Evolutionary conservation across 2,888 invertebrate species (phyloP), one percentile per base, ranked within the genome.

Genomic region (Cataglyphis albicans): DNA sequence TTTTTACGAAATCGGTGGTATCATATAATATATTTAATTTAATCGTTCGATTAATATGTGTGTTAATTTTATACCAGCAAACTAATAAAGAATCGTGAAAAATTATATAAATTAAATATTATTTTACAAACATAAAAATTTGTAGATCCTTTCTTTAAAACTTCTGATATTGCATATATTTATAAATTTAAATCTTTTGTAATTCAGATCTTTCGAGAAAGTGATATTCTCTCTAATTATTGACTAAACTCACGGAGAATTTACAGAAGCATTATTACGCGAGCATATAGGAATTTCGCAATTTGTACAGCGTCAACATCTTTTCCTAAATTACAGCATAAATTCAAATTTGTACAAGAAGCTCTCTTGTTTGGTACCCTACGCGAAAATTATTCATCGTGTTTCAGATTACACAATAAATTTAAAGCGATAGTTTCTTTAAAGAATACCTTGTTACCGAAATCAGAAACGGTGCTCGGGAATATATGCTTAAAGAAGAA

Each of bases 281-380:
- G 32, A 57, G 25, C 21, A 44, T 61, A 61, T 61, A 59, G 29
- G 3, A 44, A 70, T 70, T 48, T 55, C 41, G 21, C 29, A 70
- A 70, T 78, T 68, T 70, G 57, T 15, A 55, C 12, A 15, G 44
- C 32, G 32, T 59, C 70, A 76, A 78, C 38, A 18, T 61, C 44
- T 70, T 70, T 44, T 9, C 57, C 29, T 70, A 44, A 78, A 68
- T 59, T 78, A 12, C 57, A 52, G 32, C 21, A 44, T 70, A 70
- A 70, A 80, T 80, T 7, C 44, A 70, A 44, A 70, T 70, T 70
- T 80, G 70, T 35, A 38, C 41, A 21, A 67, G 52, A 25, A 2
- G 7, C n/a, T n/a, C n/a, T 52, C 18, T 67, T 68, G 29, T n/a
- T 21, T 38, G 44, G 35, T 35, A 70, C 15, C 32, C 21, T 18